Percentiles rank a stretch among this genome's conserved stretches.
These are phyloP conservation scores for Agrochola lychnidis DNA, from an alignment of 2,888 invertebrate genomes.

Conservation along the genomic window DNA sequence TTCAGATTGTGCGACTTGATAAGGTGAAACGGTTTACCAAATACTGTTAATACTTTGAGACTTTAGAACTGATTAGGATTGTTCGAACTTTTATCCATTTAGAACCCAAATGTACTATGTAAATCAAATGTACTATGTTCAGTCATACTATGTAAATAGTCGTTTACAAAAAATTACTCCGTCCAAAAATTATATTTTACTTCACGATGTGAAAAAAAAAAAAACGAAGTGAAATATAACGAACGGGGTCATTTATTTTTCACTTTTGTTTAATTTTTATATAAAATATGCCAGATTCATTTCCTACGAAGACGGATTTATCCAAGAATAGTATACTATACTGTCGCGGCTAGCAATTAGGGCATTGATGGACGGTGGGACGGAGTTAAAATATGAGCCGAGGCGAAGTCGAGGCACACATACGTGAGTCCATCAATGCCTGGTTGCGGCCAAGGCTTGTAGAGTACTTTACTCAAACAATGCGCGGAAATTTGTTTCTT, in stretches of 20 bases:
- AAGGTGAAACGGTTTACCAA: slow-evolving; percentile 13
- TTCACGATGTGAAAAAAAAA: not conserved
- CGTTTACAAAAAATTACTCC: not conserved
- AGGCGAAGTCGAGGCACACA: too few species aligned
- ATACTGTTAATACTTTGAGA: slow-evolving; percentile 22
- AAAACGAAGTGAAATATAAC: too few species aligned
- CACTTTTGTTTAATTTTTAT: not conserved
- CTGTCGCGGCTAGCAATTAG: too few species aligned
- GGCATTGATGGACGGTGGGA: too few species aligned
- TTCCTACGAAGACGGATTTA: rapidly evolving
- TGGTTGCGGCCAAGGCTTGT: too few species aligned
- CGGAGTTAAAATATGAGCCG: too few species aligned
- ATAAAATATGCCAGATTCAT: not conserved
- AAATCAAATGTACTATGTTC: too few species aligned
- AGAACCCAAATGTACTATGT: not conserved
- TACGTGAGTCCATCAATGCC: too few species aligned
- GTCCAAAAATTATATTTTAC: not conserved
- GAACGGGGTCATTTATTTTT: not conserved
- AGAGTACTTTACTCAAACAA: too few species aligned
- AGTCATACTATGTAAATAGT: not conserved
- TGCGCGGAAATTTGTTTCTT: too few species aligned
- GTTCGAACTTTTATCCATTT: not conserved
- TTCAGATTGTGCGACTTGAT: slow-evolving; percentile 22
- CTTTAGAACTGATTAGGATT: not conserved
- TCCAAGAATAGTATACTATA: not conserved